Conservation (phyloP, 2,797 vertebrate species). For the Crocidura indochinensis region DNA sequence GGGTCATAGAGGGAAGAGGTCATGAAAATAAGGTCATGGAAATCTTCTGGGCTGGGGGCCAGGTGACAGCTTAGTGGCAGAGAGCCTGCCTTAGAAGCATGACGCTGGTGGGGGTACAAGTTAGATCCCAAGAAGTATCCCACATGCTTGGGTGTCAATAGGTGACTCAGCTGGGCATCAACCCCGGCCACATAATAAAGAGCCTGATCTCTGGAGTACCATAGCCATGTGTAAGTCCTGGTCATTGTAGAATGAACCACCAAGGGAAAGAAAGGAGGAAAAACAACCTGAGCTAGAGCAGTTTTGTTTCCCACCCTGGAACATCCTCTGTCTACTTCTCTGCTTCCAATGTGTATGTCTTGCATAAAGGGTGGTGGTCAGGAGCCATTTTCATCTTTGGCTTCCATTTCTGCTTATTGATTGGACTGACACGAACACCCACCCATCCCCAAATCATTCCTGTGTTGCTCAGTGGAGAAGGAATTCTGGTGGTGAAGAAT, state of each 20-base stretch:
- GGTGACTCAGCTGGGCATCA: too few relatives aligned
- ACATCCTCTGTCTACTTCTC: not conserved
- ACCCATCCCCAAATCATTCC: not conserved
- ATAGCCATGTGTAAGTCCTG: too few relatives aligned
- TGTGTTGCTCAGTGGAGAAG: slow-evolving; percentile 17
- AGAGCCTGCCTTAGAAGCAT: too few relatives aligned
- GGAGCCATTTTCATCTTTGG: not conserved
- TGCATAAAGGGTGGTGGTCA: not conserved
- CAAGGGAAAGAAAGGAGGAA: not conserved
- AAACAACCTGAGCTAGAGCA: not conserved
- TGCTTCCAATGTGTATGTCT: not conserved
- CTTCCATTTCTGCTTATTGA: not conserved
- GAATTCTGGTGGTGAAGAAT: not conserved
- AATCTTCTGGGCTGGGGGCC: too few relatives aligned
- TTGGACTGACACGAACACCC: not conserved
- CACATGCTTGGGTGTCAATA: too few relatives aligned
- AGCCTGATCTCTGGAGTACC: too few relatives aligned
- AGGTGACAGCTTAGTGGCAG: too few relatives aligned
- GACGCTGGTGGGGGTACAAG: too few relatives aligned
- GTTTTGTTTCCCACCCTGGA: not conserved
- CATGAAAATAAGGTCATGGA: not conserved
- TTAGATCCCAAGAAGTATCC: too few relatives aligned
- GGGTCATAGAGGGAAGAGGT: not conserved
- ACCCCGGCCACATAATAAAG: too few relatives aligned
- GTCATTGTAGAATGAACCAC: too few relatives aligned